These are phyloP conservation scores for Pomacea canaliculata DNA, from an alignment of 2,888 invertebrate species.

Conservation along the genomic window DNA sequence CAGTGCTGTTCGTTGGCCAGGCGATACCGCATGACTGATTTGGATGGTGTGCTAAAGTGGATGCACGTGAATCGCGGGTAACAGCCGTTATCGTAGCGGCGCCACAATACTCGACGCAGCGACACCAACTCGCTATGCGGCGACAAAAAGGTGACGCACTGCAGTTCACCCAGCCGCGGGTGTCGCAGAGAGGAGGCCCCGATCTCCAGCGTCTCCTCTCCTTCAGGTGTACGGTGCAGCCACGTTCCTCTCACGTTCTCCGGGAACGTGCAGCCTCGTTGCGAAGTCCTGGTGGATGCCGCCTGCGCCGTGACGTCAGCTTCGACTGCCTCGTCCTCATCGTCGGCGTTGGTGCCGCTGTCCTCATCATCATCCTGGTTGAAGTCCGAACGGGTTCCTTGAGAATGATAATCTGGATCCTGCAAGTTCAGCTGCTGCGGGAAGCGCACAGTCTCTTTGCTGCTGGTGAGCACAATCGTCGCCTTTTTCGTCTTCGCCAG, in stretches of 20 bases:
- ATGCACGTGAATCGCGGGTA: conserved; percentile 44
- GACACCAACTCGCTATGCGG: conserved; percentile 21
- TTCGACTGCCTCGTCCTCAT: background rate
- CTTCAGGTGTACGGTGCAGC: conserved; percentile 17
- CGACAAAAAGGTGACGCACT: conserved; percentile 37
- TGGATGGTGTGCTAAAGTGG: conserved; percentile 38
- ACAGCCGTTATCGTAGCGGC: conserved; percentile 38
- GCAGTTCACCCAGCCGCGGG: conserved; percentile 28
- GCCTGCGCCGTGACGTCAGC: background rate
- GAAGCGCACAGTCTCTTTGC: background rate
- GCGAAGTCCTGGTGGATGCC: background rate
- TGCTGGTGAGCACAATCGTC: conserved; percentile 1
- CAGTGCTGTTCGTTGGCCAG: conserved; percentile 36
- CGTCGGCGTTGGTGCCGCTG: background rate
- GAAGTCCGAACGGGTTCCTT: background rate
- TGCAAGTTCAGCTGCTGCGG: background rate
- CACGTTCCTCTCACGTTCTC: conserved; percentile 30
- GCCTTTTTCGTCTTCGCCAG: conserved; percentile 9
- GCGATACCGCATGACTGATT: conserved; percentile 36
- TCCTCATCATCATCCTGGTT: background rate
- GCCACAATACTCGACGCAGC: conserved; percentile 33
- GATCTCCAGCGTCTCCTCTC: conserved; percentile 15
- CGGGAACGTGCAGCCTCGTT: conserved; percentile 28
- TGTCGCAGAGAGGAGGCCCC: conserved; percentile 27
- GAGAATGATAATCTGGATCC: background rate